Evolutionary conservation across 2,113 vertebrate genomes (phyloP).

Genomic region (Aptenodytes forsteri): DNA sequence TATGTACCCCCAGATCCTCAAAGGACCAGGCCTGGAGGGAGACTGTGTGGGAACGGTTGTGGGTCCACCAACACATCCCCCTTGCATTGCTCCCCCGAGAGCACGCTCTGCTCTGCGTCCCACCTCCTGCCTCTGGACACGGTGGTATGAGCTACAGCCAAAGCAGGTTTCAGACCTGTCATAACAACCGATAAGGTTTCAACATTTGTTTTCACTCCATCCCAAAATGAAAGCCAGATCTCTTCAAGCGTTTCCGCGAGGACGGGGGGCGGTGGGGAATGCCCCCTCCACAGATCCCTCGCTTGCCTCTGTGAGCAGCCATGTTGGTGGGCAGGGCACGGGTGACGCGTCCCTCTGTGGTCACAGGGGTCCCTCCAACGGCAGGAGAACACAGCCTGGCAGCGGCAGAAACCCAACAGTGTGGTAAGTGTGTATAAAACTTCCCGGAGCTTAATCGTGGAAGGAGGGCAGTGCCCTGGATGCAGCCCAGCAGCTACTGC

Average conservation of each 20-base stretch:
- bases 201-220: conserved; percentile 5
- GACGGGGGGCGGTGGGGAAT: not conserved
- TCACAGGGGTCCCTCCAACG: not conserved
- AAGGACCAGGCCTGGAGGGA: not conserved
- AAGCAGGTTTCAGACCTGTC: not conserved
- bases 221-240: not conserved
- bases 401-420: not conserved
- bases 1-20: not conserved
- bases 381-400: not conserved
- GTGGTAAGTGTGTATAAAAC: not conserved
- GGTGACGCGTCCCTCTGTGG: fast-evolving
- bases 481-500: not conserved
- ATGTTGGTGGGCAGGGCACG: fast-evolving
- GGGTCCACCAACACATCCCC: not conserved
- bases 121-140: not conserved
- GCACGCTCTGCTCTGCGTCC: fast-evolving
- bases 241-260: not conserved
- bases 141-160: not conserved
- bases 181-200: conserved; percentile 2
- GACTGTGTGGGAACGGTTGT: not conserved
- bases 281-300: not conserved
- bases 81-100: not conserved
- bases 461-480: not conserved
- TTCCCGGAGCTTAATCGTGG: not conserved
- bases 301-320: fast-evolving